These are phyloP conservation scores for Entomobrya multifasciata DNA, from an alignment of 2,888 invertebrate species.

Conservation along the genomic window DNA sequence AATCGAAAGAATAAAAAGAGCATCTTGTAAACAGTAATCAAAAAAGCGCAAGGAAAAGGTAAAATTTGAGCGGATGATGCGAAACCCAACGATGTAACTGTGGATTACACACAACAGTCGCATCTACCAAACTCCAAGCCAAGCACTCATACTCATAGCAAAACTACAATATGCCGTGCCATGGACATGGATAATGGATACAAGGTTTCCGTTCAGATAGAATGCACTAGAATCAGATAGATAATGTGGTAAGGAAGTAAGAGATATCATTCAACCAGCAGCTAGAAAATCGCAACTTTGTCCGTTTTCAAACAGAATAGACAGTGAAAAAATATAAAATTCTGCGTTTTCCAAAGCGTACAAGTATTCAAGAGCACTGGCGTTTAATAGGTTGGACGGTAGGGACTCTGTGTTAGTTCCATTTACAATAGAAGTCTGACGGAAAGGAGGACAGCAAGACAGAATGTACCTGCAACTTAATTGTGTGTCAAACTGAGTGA, in stretches of 20 bases:
- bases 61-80: not conserved
- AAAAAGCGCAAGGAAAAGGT: not conserved
- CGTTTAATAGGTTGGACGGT: not conserved
- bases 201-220: no score
- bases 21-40: not conserved
- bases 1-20: not conserved
- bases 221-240: no score
- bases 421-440: constrained; percentile 51
- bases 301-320: not conserved
- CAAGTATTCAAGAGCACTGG: not conserved
- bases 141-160: no score
- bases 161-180: no score
- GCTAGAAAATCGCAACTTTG: no score
- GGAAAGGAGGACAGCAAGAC: constrained; percentile 64
- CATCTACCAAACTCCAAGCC: not conserved
- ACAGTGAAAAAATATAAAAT: not conserved
- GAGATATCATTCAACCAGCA: no score
- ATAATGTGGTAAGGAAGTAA: no score
- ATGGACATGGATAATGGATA: no score
- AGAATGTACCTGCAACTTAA: constrained; percentile 68
- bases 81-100: not conserved
- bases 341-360: no score
- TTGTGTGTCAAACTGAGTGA: constrained; percentile 76
- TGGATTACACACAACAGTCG: not conserved
- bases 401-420: not conserved